Conservation (phyloP, 1,140 invertebrate genomes). For the Glomeris maerens region DNA sequence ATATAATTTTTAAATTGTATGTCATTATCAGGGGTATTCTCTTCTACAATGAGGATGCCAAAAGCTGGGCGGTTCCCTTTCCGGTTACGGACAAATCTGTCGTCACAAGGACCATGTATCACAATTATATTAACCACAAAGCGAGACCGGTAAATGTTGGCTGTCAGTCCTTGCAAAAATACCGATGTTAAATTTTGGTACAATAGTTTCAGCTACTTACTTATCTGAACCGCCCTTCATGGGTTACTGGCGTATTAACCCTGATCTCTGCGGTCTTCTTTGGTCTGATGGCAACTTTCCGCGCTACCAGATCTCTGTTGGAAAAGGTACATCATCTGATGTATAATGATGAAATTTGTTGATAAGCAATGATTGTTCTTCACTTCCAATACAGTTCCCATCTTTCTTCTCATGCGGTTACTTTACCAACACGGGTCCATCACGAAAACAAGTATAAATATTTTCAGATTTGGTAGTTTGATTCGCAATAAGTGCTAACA, state of each 20-base stretch:
- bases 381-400: conserved; percentile 44
- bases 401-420: conserved; percentile 53
- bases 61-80: conserved; percentile 62
- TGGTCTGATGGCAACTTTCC: conserved; percentile 45
- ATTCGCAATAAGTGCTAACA: conserved; percentile 1
- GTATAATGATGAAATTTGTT: conserved; percentile 2
- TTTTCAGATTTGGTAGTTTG: conserved; percentile 1
- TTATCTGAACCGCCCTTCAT: conserved; percentile 12
- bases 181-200: neutral
- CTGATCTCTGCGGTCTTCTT: conserved; percentile 44
- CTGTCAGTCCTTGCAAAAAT: neutral
- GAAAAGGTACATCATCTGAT: conserved; percentile 37
- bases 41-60: conserved; percentile 43
- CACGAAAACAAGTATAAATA: conserved; percentile 34
- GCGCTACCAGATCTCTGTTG: conserved; percentile 46
- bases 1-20: conserved; percentile 1
- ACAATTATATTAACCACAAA: conserved; percentile 6
- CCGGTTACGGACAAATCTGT: conserved; percentile 64
- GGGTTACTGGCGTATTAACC: conserved; percentile 1
- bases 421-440: conserved; percentile 49
- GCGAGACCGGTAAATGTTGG: conserved; percentile 4
- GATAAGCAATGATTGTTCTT: conserved; percentile 1
- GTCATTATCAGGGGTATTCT: conserved; percentile 35
- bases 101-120: conserved; percentile 31
- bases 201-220: conserved; percentile 7